Conservation (phyloP, 1,140 invertebrate species). For the Zophobas morio region DNA sequence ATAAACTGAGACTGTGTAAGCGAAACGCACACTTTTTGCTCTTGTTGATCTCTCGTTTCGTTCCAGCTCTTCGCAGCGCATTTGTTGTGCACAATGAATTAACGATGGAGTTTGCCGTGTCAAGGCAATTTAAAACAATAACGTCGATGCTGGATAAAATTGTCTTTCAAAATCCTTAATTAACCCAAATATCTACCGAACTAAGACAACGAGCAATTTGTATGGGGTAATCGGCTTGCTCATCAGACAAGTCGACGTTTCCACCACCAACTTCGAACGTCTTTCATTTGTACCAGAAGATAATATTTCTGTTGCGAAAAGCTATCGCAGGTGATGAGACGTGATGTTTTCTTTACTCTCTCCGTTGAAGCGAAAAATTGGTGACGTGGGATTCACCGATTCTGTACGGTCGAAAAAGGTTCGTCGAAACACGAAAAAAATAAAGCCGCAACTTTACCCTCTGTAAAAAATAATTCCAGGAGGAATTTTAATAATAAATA, state of each 20-base stretch:
- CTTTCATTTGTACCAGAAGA: neutral
- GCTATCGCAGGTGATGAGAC: constrained; percentile 29
- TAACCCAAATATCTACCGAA: constrained; percentile 22
- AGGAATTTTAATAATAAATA: neutral
- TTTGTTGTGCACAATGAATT: neutral
- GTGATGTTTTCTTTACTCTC: constrained; percentile 31
- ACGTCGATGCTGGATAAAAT: constrained; percentile 27
- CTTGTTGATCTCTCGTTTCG: too few relatives aligned
- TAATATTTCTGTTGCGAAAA: neutral
- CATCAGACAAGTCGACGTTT: neutral
- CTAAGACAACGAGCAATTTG: constrained; percentile 11
- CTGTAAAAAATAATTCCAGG: constrained; percentile 6
- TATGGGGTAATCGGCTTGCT: constrained; percentile 10
- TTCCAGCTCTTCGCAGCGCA: neutral
- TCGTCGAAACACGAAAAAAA: constrained; percentile 7
- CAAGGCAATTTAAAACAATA: constrained; percentile 25
- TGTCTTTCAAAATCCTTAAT: constrained; percentile 26
- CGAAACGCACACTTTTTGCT: too few relatives aligned
- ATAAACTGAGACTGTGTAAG: too few relatives aligned
- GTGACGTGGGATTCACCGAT: constrained; percentile 18
- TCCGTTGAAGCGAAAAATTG: constrained; percentile 18
- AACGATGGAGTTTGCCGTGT: constrained; percentile 18
- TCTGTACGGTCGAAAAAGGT: constrained; percentile 7
- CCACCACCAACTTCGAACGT: constrained; percentile 13
- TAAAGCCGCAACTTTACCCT: neutral